These are phyloP conservation scores for Adrianichthys oophorus DNA, from an alignment of 2,797 vertebrate genomes.

Conservation along the genomic window DNA sequence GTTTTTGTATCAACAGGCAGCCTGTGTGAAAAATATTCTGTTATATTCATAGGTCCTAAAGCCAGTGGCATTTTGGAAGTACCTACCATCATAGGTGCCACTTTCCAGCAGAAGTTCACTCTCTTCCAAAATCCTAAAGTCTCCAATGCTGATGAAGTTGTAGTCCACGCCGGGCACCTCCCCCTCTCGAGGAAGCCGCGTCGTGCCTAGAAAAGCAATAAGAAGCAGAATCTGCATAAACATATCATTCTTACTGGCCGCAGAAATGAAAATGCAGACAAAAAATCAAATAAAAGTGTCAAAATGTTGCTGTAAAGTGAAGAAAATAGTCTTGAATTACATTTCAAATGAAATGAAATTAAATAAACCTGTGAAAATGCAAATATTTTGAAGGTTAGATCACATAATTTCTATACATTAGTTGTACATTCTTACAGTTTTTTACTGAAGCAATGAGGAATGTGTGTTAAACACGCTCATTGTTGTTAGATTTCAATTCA, in stretches of 20 bases:
- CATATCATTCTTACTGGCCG: background rate
- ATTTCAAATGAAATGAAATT: background rate
- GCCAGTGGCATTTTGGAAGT: background rate
- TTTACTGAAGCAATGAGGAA: background rate
- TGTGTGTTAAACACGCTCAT: background rate
- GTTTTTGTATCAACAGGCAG: too few species aligned
- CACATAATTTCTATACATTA: background rate
- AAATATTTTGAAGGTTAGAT: slow-evolving; percentile 9
- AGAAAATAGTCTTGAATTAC: too few species aligned
- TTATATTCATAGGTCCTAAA: background rate
- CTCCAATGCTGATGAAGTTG: slow-evolving; percentile 96
- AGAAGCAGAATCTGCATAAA: background rate
- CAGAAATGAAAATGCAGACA: slow-evolving; percentile 6
- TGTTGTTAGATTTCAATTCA: background rate
- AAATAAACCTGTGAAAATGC: slow-evolving; percentile 1
- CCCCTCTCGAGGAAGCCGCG: slow-evolving; percentile 91
- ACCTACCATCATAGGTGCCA: slow-evolving; percentile 92
- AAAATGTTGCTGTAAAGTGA: background rate
- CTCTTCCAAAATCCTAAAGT: slow-evolving; percentile 96
- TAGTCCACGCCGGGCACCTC: slow-evolving; percentile 98
- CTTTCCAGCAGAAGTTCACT: slow-evolving; percentile 96
- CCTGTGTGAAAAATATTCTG: too few species aligned
- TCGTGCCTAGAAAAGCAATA: slow-evolving; percentile 84
- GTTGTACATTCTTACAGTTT: background rate
- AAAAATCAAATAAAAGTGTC: background rate